Evolutionary conservation across 2,113 vertebrate species (phyloP), one percentile per base, ranked within the genome.

Genomic region (Camelus dromedarius): DNA sequence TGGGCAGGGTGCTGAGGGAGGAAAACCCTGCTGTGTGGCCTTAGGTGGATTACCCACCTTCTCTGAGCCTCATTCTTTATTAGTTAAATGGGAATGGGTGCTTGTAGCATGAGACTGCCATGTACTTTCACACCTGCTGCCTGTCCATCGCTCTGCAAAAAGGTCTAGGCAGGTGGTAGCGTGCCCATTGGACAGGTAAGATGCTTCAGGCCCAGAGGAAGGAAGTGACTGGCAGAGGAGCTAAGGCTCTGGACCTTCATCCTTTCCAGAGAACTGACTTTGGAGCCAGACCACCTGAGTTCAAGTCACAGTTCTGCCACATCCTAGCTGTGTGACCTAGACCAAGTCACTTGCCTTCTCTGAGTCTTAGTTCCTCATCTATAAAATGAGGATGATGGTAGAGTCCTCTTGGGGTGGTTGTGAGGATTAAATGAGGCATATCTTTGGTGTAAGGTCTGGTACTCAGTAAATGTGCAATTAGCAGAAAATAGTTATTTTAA

Each of bases 81-180:
- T 52, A 24, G 46, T 69, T n/a, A 52, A 73, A 64, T 35, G 89
- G 24, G 12, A 1, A 30, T 24, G 42, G 12, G 28, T 3, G 0
- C 67, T 18, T 19, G 67, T 89, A 72, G 9, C 11, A 0, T 46
- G 42, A 38, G 38, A 14, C 19, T 5, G 5, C 66, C 22, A 1
- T 32, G 24, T 18, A 2, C 11, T 28, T n/a, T 66, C 28, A 28
- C 3, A 20, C n/a, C 60, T 15, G 6, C 52, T 48, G 32, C 58
- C 22, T 30, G 58, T 30, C 35, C 3, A 0, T 35, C 0, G 0
- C 24, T 46, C 56, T 66, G 46, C 10, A 12, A 26, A 22, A 50
- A 30, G 24, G 16, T 20, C 14, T 35, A 70, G 77, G 6, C 11
- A 6, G 54, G 52, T 19, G 64, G 52, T 4, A 16, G 81, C 38